Evolutionary conservation across 1,140 invertebrate genomes (phyloP).

Genomic region (Hypsibius dujardini): DNA sequence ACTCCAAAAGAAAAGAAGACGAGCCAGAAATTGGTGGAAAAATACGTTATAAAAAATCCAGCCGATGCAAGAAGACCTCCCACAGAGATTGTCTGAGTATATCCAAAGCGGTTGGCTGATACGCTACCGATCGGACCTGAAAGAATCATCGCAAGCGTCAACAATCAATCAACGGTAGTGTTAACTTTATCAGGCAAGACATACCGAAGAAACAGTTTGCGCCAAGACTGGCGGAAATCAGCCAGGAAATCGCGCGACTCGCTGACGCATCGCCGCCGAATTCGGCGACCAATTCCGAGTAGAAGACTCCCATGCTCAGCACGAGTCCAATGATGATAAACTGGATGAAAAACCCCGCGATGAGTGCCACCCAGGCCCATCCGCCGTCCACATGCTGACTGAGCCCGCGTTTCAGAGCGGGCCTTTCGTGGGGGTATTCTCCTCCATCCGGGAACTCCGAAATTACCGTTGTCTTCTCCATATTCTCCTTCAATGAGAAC

Average conservation of each 20-base stretch:
- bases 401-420: too few species aligned
- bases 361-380: neutral
- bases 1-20: neutral
- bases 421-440: neutral
- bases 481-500: too few species aligned
- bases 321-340: neutral
- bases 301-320: constrained; percentile 3
- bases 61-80: neutral
- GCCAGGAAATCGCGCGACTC: neutral
- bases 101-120: neutral
- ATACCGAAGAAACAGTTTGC: too few species aligned
- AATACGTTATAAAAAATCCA: neutral
- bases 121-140: constrained; percentile 1
- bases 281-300: neutral
- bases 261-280: neutral
- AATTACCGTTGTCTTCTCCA: too few species aligned
- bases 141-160: neutral
- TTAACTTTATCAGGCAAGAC: too few species aligned
- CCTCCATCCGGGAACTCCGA: too few species aligned
- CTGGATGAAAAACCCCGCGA: neutral
- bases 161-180: too few species aligned
- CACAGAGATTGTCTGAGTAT: neutral
- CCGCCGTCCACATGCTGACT: constrained; percentile 1
- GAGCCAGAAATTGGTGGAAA: neutral
- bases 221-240: neutral